A percentile compares a stretch with the other conserved stretches of the same genome.
These are phyloP conservation scores for Aurelia sp. DNA, from an alignment of 30 jellyfish, hydroid and myxozoan species.

Conservation along the genomic window DNA sequence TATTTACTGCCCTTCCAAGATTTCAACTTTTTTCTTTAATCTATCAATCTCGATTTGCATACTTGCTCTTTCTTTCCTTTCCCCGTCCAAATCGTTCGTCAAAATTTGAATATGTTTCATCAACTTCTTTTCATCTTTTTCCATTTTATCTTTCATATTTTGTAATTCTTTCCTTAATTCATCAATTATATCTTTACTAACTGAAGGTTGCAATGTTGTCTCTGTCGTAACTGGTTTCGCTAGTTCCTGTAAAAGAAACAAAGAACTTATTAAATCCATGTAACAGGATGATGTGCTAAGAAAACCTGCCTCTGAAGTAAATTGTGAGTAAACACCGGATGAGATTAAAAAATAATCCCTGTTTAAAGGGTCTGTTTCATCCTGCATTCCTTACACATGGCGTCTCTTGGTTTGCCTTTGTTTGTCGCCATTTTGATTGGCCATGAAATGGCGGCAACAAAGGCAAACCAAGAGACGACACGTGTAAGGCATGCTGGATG, in stretches of 20 bases:
- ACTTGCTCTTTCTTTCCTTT: slow-evolving; percentile 70
- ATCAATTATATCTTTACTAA: slow-evolving; percentile 28
- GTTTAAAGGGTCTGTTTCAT: no score
- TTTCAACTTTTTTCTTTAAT: slow-evolving; percentile 67
- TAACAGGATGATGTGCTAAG: no score
- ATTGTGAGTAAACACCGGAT: no score
- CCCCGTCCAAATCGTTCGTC: slow-evolving; percentile 88
- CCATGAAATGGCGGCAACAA: no score
- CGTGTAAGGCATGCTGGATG: no score
- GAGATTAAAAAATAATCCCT: no score
- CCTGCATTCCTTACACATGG: no score
- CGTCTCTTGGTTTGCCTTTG: no score
- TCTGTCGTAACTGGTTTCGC: slow-evolving; percentile 1
- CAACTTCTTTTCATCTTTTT: slow-evolving; percentile 81
- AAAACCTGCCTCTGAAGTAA: no score
- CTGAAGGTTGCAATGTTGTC: slow-evolving; percentile 7
- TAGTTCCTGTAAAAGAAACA: slow-evolving; percentile 13
- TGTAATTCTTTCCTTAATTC: slow-evolving; percentile 53
- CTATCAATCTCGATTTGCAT: slow-evolving; percentile 91
- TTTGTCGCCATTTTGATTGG: no score
- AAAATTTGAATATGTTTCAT: slow-evolving; percentile 64
- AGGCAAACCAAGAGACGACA: no score
- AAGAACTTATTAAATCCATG: no score
- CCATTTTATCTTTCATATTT: slow-evolving; percentile 49
- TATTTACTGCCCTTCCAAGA: slow-evolving; percentile 53